Evolutionary conservation across 2,888 invertebrate genomes (phyloP).

Genomic region (Anaspis maculata): DNA sequence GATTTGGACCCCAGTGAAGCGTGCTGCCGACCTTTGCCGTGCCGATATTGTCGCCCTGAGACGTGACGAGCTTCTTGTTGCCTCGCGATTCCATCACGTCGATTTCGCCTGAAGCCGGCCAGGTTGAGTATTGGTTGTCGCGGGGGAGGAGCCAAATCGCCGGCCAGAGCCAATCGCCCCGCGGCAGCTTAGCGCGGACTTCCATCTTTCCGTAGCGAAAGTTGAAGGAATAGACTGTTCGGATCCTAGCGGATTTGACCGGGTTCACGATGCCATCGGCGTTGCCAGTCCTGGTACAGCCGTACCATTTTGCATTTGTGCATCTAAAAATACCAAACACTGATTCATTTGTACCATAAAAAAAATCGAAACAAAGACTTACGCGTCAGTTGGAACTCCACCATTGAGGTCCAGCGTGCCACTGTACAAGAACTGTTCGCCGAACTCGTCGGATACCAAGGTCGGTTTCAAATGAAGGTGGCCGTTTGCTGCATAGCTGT

Average conservation of each 20-base stretch:
- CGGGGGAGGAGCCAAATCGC: slow-evolving; percentile 65
- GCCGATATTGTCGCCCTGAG: slow-evolving; percentile 42
- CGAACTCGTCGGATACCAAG: slow-evolving; percentile 48
- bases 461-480: slow-evolving; percentile 54
- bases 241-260: slow-evolving; percentile 54
- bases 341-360: too few relatives aligned
- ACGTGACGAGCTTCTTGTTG: slow-evolving; percentile 40
- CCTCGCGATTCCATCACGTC: slow-evolving; percentile 61
- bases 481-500: slow-evolving; percentile 53
- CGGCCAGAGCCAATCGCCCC: slow-evolving; percentile 65
- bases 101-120: slow-evolving; percentile 68
- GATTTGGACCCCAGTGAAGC: slow-evolving; percentile 59
- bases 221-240: slow-evolving; percentile 52
- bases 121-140: slow-evolving; percentile 54
- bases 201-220: slow-evolving; percentile 57
- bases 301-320: slow-evolving; percentile 49
- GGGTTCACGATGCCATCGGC: slow-evolving; percentile 47
- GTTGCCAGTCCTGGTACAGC: slow-evolving; percentile 46
- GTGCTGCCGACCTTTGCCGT: slow-evolving; percentile 52
- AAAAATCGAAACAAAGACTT: too few relatives aligned
- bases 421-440: slow-evolving; percentile 46
- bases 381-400: slow-evolving; percentile 54
- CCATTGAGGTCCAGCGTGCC: slow-evolving; percentile 50
- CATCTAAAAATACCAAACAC: slow-evolving; percentile 37
- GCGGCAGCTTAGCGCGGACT: slow-evolving; percentile 56